Evolutionary conservation across 2,113 vertebrate species (phyloP), one percentile per base, ranked within the genome.

Genomic region (Istiophorus platypterus): DNA sequence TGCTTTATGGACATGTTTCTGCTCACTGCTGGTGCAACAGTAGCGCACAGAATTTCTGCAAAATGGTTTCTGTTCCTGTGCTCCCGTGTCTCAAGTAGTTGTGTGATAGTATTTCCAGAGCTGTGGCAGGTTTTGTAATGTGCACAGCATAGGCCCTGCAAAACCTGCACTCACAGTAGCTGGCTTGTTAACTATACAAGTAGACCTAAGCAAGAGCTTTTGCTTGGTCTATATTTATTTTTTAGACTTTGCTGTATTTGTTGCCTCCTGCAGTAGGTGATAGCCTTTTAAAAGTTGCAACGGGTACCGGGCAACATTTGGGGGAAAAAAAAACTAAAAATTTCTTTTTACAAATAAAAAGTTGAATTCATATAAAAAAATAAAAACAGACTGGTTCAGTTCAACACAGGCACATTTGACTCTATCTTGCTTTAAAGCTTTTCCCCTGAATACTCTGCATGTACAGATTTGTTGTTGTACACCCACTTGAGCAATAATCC

Each of bases 1-100:
- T 71, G 64, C 59, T 45, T 49, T 34, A 20, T 42, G 20, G 31
- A 42, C n/a, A 18, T 59, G 37, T 75, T 72, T 62, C 41, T 59
- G 13, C 26, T 37, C 61, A 27, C 15, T 41, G 26, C 13, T 61
- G n/a, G 26, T 57, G 34, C 63, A 63, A 47, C 71, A 75, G 54
- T 13, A 41, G 45, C 27, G 52, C 22, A 51, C 8, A 45, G 13
- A 27, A 51, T 75, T 51, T 6, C 34, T 72, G 14, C 17, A 0
- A 37, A 80, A 70, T 71, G 15, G 56, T 70, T 61, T 17, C 42
- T 18, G 9, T 39, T 78, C 69, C n/a, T 67, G 42, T 57, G 8
- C 47, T 61, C n/a, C 34, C 45, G 9, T 62, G 20, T 58, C 26
- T 77, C 5, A 26, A 31, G 18, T 54, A 8, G 58, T 18, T 27